Conservation (phyloP, 2,113 vertebrate genomes). For the Elaphurus davidianus region DNA sequence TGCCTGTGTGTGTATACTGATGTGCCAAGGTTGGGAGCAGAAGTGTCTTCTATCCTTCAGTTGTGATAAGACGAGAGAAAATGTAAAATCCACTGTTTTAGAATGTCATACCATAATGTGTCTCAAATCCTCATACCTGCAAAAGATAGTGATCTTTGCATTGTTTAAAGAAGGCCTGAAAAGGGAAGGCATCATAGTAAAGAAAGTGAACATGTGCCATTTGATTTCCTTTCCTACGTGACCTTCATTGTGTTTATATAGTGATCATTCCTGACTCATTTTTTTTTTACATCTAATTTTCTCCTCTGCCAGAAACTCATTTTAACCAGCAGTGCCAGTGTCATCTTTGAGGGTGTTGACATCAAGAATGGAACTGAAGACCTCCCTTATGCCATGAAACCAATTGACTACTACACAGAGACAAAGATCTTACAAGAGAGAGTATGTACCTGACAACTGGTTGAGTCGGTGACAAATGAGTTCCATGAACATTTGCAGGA, state of each 20-base stretch:
- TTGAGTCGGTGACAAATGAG: not conserved
- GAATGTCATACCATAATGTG: not conserved
- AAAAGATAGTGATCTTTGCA: not conserved
- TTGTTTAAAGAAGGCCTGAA: not conserved
- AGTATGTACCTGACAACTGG: conserved; percentile 76
- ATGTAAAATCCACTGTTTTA: not conserved
- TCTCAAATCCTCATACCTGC: not conserved
- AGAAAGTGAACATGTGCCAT: not conserved
- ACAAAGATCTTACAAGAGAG: conserved; percentile 97
- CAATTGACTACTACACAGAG: conserved; percentile 97
- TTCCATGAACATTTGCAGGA: not conserved
- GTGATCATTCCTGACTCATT: not conserved
- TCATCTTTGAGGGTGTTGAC: conserved; percentile 94
- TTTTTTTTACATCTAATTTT: not conserved
- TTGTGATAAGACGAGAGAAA: not conserved
- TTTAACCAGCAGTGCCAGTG: conserved; percentile 97
- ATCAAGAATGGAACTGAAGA: conserved; percentile 95
- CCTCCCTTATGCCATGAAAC: conserved; percentile 91
- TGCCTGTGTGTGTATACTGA: not conserved
- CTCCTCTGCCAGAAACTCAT: conserved; percentile 88
- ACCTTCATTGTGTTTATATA: not conserved
- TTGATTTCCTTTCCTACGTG: not conserved
- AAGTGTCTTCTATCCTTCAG: not conserved
- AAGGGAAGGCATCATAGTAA: not conserved
- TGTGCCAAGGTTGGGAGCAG: not conserved